Evolutionary conservation across 2,888 invertebrate species (phyloP), one percentile per base, ranked within the genome.

Genomic region (Nemotelus pantherinus): DNA sequence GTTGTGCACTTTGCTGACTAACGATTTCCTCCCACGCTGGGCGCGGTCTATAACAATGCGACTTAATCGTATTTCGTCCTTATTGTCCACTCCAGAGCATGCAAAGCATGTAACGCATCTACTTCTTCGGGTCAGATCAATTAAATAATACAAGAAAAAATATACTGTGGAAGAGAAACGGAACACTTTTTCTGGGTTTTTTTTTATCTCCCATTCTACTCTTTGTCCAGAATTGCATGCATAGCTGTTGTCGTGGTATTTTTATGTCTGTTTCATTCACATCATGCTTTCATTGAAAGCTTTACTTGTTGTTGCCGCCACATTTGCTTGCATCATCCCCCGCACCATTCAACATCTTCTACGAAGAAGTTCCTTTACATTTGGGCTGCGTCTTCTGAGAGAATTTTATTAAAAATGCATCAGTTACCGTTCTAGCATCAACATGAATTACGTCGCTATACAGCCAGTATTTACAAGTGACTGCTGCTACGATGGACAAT

Each of bases 351-450:
- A 9, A 2, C 41, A 3, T 63, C 5, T 39, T 41, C 63, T 9
- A 50, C 5, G 50, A 50, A 50, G 43, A 63, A 63, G 63, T 63
- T 63, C 43, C 43, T 63, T 43, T 3, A 39, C 9, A 43, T 10
- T 39, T 63, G 44, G 39, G 41, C 41, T 43, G 25, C 63, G 9
- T 63, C 43, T 63, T 9, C 9, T 5, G 50, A 7, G 41, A 43
- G 43, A 4, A 41, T 63, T 63, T 63, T 63, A 63, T 63, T 63
- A 63, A 63, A 63, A 41, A 63, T 63, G 63, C 63, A 63, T 63
- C 63, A 63, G 63, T 63, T 60, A 63, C 43, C 63, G 9, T 41
- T 63, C 63, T 43, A 63, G 3, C 43, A 43, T 43, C 43, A 63
- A 41, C 63, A 41, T 63, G 43, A 39, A 63, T 63, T 41, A 63